Conservation (phyloP, 2,797 vertebrate genomes). For the Pristis pectinata region DNA sequence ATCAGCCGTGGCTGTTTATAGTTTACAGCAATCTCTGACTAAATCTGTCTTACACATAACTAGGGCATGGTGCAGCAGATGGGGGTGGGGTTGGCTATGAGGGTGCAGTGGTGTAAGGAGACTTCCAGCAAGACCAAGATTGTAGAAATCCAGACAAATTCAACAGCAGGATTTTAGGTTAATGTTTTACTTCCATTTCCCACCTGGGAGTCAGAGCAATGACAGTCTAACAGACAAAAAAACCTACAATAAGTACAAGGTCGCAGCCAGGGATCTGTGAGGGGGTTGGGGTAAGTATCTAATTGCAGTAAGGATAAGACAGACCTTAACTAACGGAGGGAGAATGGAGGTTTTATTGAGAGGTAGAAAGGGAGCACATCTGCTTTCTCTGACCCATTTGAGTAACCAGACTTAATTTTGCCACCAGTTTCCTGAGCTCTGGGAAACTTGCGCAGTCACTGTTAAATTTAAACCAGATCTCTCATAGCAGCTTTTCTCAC, state of each 20-base stretch:
- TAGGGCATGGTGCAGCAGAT: neutral
- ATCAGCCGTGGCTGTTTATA: neutral
- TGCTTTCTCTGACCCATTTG: neutral
- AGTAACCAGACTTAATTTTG: neutral
- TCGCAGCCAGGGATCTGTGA: too few species aligned
- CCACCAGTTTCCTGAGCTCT: neutral
- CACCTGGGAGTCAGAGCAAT: neutral
- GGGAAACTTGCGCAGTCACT: neutral
- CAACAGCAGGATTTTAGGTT: neutral
- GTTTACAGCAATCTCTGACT: neutral
- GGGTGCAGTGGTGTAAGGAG: neutral
- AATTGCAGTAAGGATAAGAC: neutral
- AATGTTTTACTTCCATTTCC: neutral
- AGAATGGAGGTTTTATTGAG: neutral
- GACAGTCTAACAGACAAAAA: too few species aligned
- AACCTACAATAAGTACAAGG: neutral
- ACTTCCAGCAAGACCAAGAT: neutral
- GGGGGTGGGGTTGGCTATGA: too few species aligned
- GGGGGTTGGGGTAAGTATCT: neutral
- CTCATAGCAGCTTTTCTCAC: too few species aligned
- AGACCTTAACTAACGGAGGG: neutral
- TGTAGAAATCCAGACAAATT: neutral
- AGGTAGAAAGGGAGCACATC: neutral
- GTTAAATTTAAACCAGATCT: neutral
- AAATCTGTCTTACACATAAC: neutral